Base-by-base conservation (phyloP, 2,113 vertebrate species). In the Melanerpes aurifrons region DNA sequence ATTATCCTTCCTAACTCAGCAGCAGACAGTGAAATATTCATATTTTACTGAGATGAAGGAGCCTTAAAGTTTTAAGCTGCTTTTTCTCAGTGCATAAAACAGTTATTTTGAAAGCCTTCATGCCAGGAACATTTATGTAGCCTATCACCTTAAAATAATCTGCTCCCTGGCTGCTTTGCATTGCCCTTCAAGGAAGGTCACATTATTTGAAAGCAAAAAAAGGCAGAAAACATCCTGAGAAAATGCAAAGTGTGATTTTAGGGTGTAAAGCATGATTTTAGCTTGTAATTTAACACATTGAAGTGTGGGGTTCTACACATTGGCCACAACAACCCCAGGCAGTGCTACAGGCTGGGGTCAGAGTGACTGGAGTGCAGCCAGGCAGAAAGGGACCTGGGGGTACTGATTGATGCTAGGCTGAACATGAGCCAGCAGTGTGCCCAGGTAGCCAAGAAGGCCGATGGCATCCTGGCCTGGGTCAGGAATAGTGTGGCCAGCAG, bases 61-160 rank as follows among this genome's bases (percentile, higher is more conserved):
- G 20, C 61, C 70, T 94, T 93, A 56, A 94, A 95, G 8, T 84
- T 92, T 96, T 89, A 93, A 90, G 59, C 48, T 72, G 70, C 28
- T 72, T 94, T 93, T 35, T 96, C 26, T 75, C 77, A 64, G 61
- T 84, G 63, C 40, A 78, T 93, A 82, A 95, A 93, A 78, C 19
- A 78, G 29, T 80, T 82, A 31, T 82, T 91, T 90, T 72, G 81
- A 88, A 94, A 92, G 13, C 15, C 11, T 74, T 78, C 40, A 16
- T 93, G 56, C n/a, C 67, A 79, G 83, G 26, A 88, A 10, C 29
- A 76, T 29, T 88, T 69, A 79, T 6, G 45, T 75, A 70, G 63
- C 8, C 67, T 76, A 54, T 50, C 43, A 67, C 73, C 77, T 72
- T 83, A 84, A 79, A 93, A 53, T 25, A 81, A 70, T 84, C 12